Conservation (phyloP, 2,113 vertebrate species). For the Sialia sialis region DNA sequence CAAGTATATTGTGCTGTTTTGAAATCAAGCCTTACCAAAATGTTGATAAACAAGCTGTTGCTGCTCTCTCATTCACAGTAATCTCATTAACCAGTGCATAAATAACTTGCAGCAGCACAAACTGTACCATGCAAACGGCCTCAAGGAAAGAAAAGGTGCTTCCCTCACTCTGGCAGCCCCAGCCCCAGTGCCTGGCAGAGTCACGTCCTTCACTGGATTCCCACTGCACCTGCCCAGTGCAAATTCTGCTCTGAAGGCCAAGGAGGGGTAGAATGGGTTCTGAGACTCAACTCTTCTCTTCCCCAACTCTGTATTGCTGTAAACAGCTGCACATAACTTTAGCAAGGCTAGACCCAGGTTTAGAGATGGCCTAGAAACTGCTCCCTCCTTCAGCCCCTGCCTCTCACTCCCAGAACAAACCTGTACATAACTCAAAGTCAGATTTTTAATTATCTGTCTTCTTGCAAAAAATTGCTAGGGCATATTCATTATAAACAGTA, state of each 20-base stretch:
- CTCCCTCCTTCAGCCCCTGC: background rate
- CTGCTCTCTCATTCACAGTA: background rate
- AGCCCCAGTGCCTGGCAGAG: background rate
- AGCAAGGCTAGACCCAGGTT: background rate
- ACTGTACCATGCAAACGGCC: background rate
- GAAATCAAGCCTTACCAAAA: background rate
- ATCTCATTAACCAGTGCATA: background rate
- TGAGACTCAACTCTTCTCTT: background rate
- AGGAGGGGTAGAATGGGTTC: fast-evolving
- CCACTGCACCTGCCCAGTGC: background rate
- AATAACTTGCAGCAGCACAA: background rate
- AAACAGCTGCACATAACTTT: background rate
- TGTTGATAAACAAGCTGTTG: background rate
- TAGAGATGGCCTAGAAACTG: background rate
- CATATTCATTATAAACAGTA: background rate
- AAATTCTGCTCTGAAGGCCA: background rate
- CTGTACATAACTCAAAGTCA: background rate
- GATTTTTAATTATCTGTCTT: no score
- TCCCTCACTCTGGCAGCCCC: background rate
- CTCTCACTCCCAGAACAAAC: background rate
- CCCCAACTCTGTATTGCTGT: background rate
- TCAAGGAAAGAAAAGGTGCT: background rate
- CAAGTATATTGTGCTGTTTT: background rate
- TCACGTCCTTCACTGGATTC: fast-evolving
- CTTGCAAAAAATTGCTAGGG: background rate